Conservation (phyloP, 2,113 vertebrate species). For the Pavo muticus region DNA sequence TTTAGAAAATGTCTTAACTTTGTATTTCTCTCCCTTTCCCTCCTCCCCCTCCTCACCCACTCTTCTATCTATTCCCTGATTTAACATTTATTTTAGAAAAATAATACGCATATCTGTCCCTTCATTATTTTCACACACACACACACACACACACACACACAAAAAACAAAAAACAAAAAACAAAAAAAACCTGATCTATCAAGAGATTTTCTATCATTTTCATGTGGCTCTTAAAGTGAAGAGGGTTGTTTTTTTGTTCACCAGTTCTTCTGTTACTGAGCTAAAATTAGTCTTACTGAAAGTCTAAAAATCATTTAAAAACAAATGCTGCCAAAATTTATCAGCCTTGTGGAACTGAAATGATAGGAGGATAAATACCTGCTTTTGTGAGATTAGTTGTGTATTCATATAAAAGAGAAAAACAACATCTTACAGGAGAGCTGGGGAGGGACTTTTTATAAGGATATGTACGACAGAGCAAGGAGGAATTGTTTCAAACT, state of each 20-base stretch:
- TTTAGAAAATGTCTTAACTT: not conserved
- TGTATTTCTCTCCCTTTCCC: not conserved
- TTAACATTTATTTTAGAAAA: not conserved
- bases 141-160: too few relatives aligned
- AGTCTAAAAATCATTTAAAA: not conserved
- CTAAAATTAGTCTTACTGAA: constrained; percentile 7
- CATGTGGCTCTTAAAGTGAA: not conserved
- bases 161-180: too few relatives aligned
- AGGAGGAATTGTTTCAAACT: too few relatives aligned
- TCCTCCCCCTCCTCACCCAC: not conserved
- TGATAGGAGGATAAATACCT: not conserved
- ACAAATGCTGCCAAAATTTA: not conserved
- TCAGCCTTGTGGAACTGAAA: not conserved
- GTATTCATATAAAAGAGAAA: not conserved
- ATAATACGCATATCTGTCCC: not conserved
- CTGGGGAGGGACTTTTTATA: too few relatives aligned
- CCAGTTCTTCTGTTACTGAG: not conserved
- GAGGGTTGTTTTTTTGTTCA: not conserved
- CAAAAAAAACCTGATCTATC: not conserved
- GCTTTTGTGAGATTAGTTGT: not conserved
- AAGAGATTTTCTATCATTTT: not conserved
- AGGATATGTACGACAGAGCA: too few relatives aligned
- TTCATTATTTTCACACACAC: not conserved
- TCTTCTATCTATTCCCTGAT: not conserved
- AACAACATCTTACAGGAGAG: not conserved